A percentile compares a stretch with the other conserved stretches of the same genome.
Conservation (phyloP, 1,140 invertebrate genomes). For the Penaeus chinensis region DNA sequence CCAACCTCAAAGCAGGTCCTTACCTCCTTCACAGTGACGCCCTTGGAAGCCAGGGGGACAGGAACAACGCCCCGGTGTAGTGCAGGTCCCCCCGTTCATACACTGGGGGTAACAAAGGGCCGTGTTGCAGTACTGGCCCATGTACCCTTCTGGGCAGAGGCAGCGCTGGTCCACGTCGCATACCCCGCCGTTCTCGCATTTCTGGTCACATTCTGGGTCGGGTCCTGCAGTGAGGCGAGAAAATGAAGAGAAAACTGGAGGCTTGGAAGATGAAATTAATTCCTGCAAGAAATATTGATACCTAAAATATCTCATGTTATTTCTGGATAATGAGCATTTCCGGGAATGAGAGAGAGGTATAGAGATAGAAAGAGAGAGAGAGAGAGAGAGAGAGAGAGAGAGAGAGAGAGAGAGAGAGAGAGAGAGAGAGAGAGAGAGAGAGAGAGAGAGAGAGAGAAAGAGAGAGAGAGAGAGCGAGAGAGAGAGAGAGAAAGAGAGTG, state of each 20-base stretch:
- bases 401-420: neutral
- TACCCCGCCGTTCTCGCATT: conserved; percentile 84
- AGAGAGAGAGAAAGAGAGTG: too few species aligned
- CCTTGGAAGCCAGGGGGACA: conserved; percentile 90
- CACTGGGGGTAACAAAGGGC: conserved; percentile 92
- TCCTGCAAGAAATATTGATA: too few species aligned
- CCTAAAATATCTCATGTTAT: too few species aligned
- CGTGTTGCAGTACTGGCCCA: conserved; percentile 87
- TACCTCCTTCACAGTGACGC: conserved; percentile 91
- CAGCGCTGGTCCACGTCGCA: conserved; percentile 85
- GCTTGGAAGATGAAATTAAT: too few species aligned
- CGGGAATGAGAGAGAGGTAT: neutral
- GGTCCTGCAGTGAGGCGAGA: conserved; percentile 74
- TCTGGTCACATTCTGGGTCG: conserved; percentile 88
- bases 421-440: too few species aligned
- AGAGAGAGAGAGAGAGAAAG: neutral
- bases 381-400: neutral
- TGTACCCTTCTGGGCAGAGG: conserved; percentile 88
- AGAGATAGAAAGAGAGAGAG: neutral
- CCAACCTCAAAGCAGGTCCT: conserved; percentile 30
- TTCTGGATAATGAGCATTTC: too few species aligned
- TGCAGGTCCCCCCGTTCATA: conserved; percentile 91
- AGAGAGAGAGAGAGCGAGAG: neutral
- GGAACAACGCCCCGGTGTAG: conserved; percentile 85
- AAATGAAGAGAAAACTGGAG: neutral